Evolutionary conservation across 2,888 invertebrate genomes (phyloP), one percentile per base, ranked within the genome.

Genomic region (Operophtera brumata): DNA sequence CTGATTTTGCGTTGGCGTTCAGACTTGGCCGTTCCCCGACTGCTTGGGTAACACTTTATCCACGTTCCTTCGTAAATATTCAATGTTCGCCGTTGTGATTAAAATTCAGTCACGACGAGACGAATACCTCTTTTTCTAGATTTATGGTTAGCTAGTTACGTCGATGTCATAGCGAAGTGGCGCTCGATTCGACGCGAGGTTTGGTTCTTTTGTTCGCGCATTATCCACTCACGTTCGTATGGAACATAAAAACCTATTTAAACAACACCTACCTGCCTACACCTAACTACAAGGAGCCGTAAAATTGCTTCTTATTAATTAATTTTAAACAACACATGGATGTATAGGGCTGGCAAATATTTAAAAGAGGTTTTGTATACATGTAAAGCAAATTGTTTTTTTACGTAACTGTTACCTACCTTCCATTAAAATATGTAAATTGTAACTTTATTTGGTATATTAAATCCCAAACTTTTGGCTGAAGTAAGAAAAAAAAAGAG

Each of bases 151-250:
- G 71, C 71, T 67, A 64, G 63, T 65, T 61, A 54, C 69, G 69
- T 74, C 73, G 73, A 78, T 76, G 77, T 77, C 75, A 71, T 79
- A 75, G 78, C 80, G 83, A 82, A 79, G 73, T 76, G 72, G 75
- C 73, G 70, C 70, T 73, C 78, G 69, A 84, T 86, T 87, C 79
- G 85, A 75, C 79, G 75, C 82, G 82, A 75, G 80, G 83, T 86
- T 83, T 78, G 75, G 66, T 80, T 85, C 86, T 86, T 85, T 88
- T 88, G 86, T 88, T 81, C 71, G 66, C 69, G 59, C 62, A 75
- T 78, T 82, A 83, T 82, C 74, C 75, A 80, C 73, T 72, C 68
- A 71, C 73, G 70, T 73, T 77, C 73, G 76, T 74, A 72, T 71
- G 71, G 73, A 78, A 80, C 69, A 82, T 77, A 77, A 80, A 82